Conservation (phyloP, 2,113 vertebrate genomes). For the Archocentrus centrarchus region DNA sequence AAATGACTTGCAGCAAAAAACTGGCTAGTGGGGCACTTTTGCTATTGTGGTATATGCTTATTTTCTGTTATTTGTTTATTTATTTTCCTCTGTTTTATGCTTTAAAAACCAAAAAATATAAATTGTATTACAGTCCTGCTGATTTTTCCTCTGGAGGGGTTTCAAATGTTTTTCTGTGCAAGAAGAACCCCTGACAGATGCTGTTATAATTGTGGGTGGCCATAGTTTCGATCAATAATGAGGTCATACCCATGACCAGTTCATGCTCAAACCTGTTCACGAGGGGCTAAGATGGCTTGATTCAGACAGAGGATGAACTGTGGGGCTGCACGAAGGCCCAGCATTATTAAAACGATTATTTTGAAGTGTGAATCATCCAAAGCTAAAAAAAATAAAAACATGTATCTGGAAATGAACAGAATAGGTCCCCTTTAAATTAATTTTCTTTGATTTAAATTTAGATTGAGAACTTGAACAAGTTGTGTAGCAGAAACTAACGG, state of each 20-base stretch:
- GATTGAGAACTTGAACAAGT: accelerated
- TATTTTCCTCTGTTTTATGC: neutral
- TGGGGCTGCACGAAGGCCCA: neutral
- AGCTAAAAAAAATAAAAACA: neutral
- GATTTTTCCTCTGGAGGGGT: neutral
- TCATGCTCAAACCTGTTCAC: neutral
- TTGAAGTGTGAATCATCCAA: neutral
- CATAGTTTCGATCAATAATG: accelerated
- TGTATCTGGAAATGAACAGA: neutral
- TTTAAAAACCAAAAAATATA: no score
- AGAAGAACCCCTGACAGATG: neutral
- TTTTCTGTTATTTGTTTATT: no score
- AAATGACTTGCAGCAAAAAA: no score
- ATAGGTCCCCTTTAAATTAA: neutral
- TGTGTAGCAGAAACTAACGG: neutral
- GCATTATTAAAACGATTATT: neutral
- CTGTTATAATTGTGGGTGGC: accelerated
- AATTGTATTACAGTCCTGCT: no score
- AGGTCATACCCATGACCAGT: neutral
- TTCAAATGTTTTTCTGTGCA: neutral
- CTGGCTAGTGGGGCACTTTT: no score
- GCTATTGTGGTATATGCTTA: no score
- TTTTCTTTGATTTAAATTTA: neutral
- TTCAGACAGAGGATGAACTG: neutral
- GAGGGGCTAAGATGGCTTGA: neutral